Percentiles rank a stretch among this genome's conserved stretches.
Conservation (phyloP, 2,888 invertebrate species). For the Agapetus fuscipes region DNA sequence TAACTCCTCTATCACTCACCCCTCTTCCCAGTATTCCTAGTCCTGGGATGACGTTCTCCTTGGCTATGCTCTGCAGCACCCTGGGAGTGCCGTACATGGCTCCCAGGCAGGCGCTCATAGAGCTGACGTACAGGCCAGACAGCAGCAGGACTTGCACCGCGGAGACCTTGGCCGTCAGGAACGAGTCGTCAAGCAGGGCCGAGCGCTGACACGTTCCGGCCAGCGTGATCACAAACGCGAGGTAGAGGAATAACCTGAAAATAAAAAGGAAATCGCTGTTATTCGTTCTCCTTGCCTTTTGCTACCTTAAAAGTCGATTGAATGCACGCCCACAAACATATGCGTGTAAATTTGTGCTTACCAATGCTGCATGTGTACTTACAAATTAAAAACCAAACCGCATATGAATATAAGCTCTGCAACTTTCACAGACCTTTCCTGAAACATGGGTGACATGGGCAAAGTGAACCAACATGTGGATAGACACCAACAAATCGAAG, state of each 20-base stretch:
- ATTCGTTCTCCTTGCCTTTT: too few relatives aligned
- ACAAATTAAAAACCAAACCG: too few relatives aligned
- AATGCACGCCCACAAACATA: too few relatives aligned
- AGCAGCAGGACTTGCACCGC: constrained; percentile 72
- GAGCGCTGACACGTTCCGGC: constrained; percentile 76
- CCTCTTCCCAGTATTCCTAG: constrained; percentile 79
- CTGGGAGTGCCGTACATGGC: constrained; percentile 95
- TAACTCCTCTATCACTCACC: too few relatives aligned
- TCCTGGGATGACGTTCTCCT: constrained; percentile 90
- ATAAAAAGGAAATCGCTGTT: constrained; percentile 5
- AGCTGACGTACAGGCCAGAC: constrained; percentile 90
- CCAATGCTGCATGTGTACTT: too few relatives aligned
- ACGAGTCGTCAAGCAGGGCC: constrained; percentile 66
- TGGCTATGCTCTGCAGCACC: constrained; percentile 89
- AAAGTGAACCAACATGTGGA: too few relatives aligned
- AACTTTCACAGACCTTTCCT: too few relatives aligned
- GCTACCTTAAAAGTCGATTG: too few relatives aligned
- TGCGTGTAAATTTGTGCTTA: too few relatives aligned
- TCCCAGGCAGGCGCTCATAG: constrained; percentile 91
- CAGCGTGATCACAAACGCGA: constrained; percentile 82
- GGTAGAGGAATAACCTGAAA: constrained; percentile 73
- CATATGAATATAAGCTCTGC: too few relatives aligned
- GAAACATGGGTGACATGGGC: too few relatives aligned
- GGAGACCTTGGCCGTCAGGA: constrained; percentile 88
- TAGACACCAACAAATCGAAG: too few relatives aligned